Evolutionary conservation across 1,140 invertebrate genomes (phyloP), one percentile per base, ranked within the genome.

Genomic region (Zaprionus davidi): DNA sequence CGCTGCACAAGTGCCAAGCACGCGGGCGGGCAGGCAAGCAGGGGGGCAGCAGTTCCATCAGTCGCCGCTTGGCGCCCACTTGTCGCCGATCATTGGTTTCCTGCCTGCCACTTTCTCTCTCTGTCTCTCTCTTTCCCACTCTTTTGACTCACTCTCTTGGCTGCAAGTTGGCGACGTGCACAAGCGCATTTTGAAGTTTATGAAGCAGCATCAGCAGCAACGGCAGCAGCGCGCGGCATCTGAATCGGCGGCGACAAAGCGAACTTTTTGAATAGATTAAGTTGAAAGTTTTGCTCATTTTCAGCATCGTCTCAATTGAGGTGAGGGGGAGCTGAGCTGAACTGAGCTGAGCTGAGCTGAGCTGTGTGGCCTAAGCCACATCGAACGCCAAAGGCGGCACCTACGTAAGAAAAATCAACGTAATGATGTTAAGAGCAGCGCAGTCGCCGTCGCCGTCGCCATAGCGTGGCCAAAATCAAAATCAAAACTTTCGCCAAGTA

Each of bases 261-360:
- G 81, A 90, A 88, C 79, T 90, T 90, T 90, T 79, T 90, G 85
- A 90, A 90, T 90, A 90, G 85, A 90, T 90, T 90, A 90, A 90
- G 85, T 85, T 82, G 69, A 85, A 90, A 90, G 86, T 90, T 90
- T 90, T 90, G 76, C 85, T 90, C 86, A 90, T 90, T 90, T 90
- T 85, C 85, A 90, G 85, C 85, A 90, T 79, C 76, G 85, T 67
- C 80, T 69, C 80, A 80, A 86, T 88, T 71, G 72, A 70, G 81
- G 7, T 31, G 28, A 31, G 41, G 15, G 38, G 15, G 12, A 13
- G 13, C 36, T 12, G 36, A 4, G 12, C 36, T 4, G 36, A 38
- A 3, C 36, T 36, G 38, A 59, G 71, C 60, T 55, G 70, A 4
- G 12, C 36, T 4, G 36, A 38, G 12, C 36, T 36, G 38, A 59